Conservation (phyloP, 2,888 invertebrate genomes). For the Xestia sexstrigata region DNA sequence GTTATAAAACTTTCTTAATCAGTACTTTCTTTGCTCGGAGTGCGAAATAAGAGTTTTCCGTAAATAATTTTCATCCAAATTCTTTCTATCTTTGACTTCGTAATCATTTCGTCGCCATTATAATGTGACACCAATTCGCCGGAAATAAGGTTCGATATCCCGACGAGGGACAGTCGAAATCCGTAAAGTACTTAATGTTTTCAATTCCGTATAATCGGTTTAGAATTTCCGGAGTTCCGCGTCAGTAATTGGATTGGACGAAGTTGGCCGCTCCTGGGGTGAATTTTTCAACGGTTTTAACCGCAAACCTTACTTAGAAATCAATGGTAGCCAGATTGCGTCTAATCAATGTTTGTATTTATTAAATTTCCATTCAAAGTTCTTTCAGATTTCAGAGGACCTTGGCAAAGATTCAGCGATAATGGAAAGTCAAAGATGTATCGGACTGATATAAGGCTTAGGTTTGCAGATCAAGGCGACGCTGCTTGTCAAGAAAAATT, state of each 20-base stretch:
- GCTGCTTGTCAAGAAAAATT: not conserved
- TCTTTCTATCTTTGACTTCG: conserved; percentile 88
- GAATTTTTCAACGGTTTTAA: conserved; percentile 83
- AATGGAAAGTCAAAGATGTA: not conserved
- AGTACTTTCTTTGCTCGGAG: conserved; percentile 81
- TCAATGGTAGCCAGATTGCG: conserved; percentile 75
- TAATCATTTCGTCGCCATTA: conserved; percentile 75
- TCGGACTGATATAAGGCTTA: not conserved
- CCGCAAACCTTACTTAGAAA: conserved; percentile 76
- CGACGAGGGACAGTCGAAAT: conserved; percentile 75
- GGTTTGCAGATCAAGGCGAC: not conserved
- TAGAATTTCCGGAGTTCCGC: conserved; percentile 90
- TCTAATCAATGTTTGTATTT: conserved; percentile 68
- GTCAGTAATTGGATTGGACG: conserved; percentile 88
- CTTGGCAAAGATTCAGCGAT: not conserved
- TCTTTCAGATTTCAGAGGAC: not conserved
- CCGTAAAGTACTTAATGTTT: conserved; percentile 90
- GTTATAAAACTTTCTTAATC: conserved; percentile 89
- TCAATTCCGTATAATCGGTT: conserved; percentile 91
- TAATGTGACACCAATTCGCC: conserved; percentile 74
- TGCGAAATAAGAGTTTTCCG: conserved; percentile 85
- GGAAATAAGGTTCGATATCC: conserved; percentile 80
- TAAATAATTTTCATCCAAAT: conserved; percentile 87
- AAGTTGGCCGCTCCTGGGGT: conserved; percentile 81
- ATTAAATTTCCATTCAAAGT: conserved; percentile 46